A percentile compares a stretch with the other conserved stretches of the same genome.
phyloP scores from a whole-genome alignment of 2,888 invertebrate genomes.

The Nephrotoma guestfalica region DNA sequence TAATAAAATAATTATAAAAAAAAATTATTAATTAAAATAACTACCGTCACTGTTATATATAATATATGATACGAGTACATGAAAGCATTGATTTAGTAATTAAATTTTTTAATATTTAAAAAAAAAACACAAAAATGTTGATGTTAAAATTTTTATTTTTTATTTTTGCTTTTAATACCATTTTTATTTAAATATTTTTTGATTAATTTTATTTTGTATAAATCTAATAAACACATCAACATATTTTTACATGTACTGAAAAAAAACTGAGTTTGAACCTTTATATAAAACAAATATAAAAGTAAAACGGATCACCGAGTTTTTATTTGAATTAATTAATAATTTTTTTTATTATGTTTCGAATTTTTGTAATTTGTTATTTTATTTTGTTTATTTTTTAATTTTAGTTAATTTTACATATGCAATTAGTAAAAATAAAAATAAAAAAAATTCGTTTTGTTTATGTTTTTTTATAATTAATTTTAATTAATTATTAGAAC shows the following conservation, averaged over 20 bases:
- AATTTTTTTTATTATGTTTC: not conserved
- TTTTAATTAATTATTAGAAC: not conserved
- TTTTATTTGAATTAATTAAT: not conserved
- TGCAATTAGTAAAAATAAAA: not conserved
- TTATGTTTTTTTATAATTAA: not conserved
- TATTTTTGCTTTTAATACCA: not conserved
- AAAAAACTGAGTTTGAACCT: not conserved
- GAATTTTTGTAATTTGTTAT: not conserved
- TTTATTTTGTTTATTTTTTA: not conserved
- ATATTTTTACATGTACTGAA: not conserved
- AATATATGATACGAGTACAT: not conserved
- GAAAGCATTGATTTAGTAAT: not conserved
- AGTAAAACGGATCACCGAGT: not conserved
- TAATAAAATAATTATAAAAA: not conserved
- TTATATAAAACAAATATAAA: not conserved
- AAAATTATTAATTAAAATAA: not conserved
- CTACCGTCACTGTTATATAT: slow-evolving; percentile 2
- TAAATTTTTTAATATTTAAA: not conserved
- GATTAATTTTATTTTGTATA: not conserved
- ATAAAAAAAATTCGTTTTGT: not conserved
- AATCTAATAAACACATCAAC: not conserved
- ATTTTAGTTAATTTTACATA: not conserved
- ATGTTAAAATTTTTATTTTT: not conserved
- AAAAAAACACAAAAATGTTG: not conserved
- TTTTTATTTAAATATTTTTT: not conserved